Evolutionary conservation across 2,113 vertebrate genomes (phyloP).

Genomic region (Callithrix jacchus): DNA sequence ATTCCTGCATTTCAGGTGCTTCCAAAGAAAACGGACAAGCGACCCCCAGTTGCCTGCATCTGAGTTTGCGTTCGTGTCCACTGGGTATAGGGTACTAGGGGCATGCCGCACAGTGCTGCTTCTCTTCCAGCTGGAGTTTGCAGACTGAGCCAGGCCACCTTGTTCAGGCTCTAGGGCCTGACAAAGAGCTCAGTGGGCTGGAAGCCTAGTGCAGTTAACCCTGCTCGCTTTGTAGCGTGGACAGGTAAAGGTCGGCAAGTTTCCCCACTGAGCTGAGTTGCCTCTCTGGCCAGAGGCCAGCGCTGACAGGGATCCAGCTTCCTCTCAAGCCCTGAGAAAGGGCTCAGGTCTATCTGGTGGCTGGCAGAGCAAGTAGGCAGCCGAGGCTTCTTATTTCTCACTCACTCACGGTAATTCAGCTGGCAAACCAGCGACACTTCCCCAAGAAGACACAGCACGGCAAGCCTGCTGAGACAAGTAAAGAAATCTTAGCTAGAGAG

Average conservation of each 20-base stretch:
- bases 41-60: not conserved
- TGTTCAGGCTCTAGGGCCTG: not conserved
- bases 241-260: not conserved
- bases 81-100: not conserved
- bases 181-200: not conserved
- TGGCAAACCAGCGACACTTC: not conserved
- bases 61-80: not conserved
- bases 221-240: not conserved
- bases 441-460: not conserved
- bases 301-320: not conserved
- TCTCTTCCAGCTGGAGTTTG: not conserved
- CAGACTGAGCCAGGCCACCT: not conserved
- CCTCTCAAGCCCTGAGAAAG: not conserved
- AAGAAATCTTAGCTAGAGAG: not conserved
- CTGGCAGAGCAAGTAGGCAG: not conserved
- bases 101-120: not conserved
- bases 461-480: not conserved
- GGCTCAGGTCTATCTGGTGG: not conserved
- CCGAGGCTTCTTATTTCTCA: not conserved
- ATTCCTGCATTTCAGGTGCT: not conserved
- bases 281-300: not conserved
- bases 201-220: not conserved
- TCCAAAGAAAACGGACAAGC: constrained; percentile 22
- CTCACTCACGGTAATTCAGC: not conserved
- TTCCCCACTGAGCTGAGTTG: not conserved